phyloP scores from a whole-genome alignment of 2,113 vertebrate genomes.

The Hirundichthys speculiger region DNA sequence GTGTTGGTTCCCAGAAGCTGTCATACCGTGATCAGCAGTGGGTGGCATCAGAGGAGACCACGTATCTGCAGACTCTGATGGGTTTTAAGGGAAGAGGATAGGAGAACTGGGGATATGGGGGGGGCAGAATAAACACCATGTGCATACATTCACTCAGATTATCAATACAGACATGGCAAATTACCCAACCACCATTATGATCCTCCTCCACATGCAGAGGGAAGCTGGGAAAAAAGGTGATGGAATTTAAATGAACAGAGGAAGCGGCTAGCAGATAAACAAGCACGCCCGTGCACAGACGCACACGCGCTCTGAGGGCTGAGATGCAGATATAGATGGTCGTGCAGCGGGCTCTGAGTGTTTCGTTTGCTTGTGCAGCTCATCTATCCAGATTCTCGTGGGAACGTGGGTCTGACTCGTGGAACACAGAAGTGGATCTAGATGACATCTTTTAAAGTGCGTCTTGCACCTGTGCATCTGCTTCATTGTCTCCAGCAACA shows the following conservation, averaged over 20 bases:
- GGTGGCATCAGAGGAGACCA: conserved; percentile 51
- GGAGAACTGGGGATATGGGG: not conserved
- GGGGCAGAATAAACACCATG: conserved; percentile 12
- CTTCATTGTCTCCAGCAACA: no score
- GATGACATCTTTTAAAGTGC: not conserved
- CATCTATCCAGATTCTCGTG: not conserved
- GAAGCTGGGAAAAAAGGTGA: conserved; percentile 4
- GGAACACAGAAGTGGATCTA: no score
- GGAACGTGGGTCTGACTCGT: not conserved
- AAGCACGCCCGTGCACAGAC: not conserved
- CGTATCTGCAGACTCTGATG: conserved; percentile 37
- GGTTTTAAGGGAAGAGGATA: conserved; percentile 39
- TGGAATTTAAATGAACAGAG: conserved; percentile 1
- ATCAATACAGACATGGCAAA: conserved; percentile 24
- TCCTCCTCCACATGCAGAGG: not conserved
- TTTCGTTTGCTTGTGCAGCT: not conserved
- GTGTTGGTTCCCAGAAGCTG: conserved; percentile 58
- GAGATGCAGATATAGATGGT: not conserved
- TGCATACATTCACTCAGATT: conserved; percentile 20
- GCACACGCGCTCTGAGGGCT: not conserved
- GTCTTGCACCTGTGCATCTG: no score
- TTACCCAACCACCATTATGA: conserved; percentile 18
- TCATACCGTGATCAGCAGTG: conserved; percentile 55
- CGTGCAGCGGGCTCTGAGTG: not conserved
- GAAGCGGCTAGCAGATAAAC: not conserved